phyloP scores from a whole-genome alignment of 2,113 vertebrate genomes.

The Ophthalmotilapia sp. region DNA sequence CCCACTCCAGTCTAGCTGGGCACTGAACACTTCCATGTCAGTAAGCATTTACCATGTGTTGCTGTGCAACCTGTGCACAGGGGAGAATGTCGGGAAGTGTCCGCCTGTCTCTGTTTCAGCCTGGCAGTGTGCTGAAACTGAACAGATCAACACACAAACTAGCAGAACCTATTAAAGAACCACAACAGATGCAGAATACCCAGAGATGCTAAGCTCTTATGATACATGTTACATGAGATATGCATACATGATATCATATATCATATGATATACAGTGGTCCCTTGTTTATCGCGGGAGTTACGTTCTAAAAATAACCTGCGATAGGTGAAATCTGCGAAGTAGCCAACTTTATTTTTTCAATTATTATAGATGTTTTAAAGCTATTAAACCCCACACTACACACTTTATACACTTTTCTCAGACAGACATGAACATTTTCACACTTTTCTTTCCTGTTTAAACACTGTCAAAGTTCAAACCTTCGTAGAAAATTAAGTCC shows the following conservation, averaged over 20 bases:
- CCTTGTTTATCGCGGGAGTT: neutral
- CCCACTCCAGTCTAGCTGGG: constrained; percentile 21
- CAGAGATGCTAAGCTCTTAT: neutral
- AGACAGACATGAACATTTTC: neutral
- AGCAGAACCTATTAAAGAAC: constrained; percentile 5
- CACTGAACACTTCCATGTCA: constrained; percentile 67
- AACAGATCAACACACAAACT: neutral
- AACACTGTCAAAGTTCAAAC: neutral
- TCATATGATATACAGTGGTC: neutral
- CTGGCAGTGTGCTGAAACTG: neutral
- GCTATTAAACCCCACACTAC: neutral
- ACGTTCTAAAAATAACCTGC: neutral
- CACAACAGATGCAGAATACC: neutral
- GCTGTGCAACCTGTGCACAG: constrained; percentile 49
- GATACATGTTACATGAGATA: neutral
- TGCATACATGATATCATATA: neutral
- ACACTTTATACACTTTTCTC: neutral
- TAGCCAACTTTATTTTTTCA: neutral
- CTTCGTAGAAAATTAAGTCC: neutral
- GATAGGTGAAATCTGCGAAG: neutral
- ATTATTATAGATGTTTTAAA: neutral
- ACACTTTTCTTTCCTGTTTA: neutral
- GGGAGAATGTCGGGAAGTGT: constrained; percentile 18
- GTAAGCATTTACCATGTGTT: constrained; percentile 49
- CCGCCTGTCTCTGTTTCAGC: constrained; percentile 50